Percentiles rank a stretch among this genome's conserved stretches.
phyloP scores from a whole-genome alignment of 2,888 invertebrate species.

The Andrena minutula region DNA sequence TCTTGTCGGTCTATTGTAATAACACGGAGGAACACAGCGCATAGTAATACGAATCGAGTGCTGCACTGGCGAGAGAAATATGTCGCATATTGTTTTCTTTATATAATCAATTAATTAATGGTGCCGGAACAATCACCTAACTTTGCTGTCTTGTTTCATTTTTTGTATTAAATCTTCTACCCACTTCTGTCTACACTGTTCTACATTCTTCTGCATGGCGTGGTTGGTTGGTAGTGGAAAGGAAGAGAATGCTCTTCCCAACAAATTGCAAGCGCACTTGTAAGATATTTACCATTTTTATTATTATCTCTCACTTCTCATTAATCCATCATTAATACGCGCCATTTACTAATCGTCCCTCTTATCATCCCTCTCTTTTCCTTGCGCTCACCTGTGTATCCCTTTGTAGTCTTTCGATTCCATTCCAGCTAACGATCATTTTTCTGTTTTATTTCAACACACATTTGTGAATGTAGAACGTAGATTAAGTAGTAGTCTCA shows the following conservation, averaged over 20 bases:
- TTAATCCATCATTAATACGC: slow-evolving; percentile 57
- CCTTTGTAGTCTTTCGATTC: slow-evolving; percentile 33
- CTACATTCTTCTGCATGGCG: slow-evolving; percentile 88
- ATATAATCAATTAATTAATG: slow-evolving; percentile 76
- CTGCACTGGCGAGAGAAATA: slow-evolving; percentile 59
- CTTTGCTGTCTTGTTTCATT: slow-evolving; percentile 84
- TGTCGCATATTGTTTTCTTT: slow-evolving; percentile 21
- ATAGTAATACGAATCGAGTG: slow-evolving; percentile 72
- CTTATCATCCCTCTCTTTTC: slow-evolving; percentile 10
- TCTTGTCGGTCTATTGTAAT: neutral
- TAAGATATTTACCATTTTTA: slow-evolving; percentile 86
- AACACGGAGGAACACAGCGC: neutral
- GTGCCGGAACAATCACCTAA: slow-evolving; percentile 84
- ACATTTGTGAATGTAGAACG: slow-evolving; percentile 63
- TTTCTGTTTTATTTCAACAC: slow-evolving; percentile 19
- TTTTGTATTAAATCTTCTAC: slow-evolving; percentile 84
- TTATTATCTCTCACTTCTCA: slow-evolving; percentile 74
- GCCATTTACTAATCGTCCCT: slow-evolving; percentile 44
- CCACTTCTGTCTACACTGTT: slow-evolving; percentile 85
- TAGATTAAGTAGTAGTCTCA: slow-evolving; percentile 51
- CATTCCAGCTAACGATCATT: slow-evolving; percentile 52
- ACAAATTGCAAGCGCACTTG: slow-evolving; percentile 89
- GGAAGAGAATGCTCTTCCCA: slow-evolving; percentile 89
- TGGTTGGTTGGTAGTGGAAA: slow-evolving; percentile 87
- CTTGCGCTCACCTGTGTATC: neutral